Evolutionary conservation across 2,113 vertebrate genomes (phyloP), one percentile per base, ranked within the genome.

Genomic region (Miniopterus natalensis): DNA sequence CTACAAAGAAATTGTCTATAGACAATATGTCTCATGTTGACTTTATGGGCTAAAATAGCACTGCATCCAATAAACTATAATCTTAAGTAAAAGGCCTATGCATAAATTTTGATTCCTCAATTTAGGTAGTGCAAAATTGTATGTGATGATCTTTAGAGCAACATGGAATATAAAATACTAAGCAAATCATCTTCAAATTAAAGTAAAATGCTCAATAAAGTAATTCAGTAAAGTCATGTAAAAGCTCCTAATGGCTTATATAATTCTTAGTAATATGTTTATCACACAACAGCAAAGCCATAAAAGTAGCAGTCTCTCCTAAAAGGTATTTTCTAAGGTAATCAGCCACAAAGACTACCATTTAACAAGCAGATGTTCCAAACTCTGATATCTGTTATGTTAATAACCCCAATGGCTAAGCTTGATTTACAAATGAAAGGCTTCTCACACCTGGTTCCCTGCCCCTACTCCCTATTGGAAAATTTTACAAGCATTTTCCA

Each of bases 151-250:
- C 40, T 97, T 87, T 81, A 96, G 84, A 96, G 74, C 36, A 96
- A 73, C 75, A 96, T 36, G 1, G 51, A 68, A 95, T 94, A 97
- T 96, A 78, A 93, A 96, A 97, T 75, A 87, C 74, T 92, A 95
- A 97, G 66, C 66, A 98, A 96, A 97, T 21, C 9, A 94, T 47
- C 45, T 11, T 92, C 15, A 97, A 59, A 93, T 97, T 87, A 94
- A 97, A 96, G 4, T 93, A 81, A 98, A 81, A 96, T 95, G 55
- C 3, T 95, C 78, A 95, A 13, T 74, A 84, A 75, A 96, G 5
- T 86, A 47, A 95, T 97, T 97, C 81, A 95, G 66, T 88, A 96
- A 94, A 71, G 70, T 88, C 57, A 74, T 53, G 5, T 47, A 96
- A 88, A 25, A 75, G 10, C 45, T 88, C 36, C 61, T 96, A 97